Conservation (phyloP, 2,113 vertebrate species). For the Hemibagrus wyckioides region DNA sequence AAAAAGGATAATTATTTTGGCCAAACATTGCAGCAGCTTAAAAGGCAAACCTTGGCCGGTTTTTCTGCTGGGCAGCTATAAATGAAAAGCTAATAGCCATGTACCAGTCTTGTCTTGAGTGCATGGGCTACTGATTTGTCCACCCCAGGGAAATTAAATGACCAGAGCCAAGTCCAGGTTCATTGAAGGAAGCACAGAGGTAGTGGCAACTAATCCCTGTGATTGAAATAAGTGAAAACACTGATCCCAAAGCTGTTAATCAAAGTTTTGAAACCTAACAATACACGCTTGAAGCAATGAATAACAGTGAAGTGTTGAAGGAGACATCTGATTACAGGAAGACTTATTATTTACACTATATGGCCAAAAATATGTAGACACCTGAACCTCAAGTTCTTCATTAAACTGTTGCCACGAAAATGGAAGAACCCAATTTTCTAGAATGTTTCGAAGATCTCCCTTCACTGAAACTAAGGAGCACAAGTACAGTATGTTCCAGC, state of each 20-base stretch:
- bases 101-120: too few relatives aligned
- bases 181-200: not conserved
- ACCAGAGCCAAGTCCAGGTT: not conserved
- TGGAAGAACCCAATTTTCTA: not conserved
- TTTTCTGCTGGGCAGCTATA: not conserved
- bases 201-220: not conserved
- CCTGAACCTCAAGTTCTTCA: not conserved
- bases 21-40: not conserved
- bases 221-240: not conserved
- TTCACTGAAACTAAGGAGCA: too few relatives aligned
- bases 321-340: not conserved
- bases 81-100: too few relatives aligned
- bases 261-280: not conserved
- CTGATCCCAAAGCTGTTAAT: not conserved
- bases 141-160: not conserved
- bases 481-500: too few relatives aligned
- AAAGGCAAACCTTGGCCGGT: not conserved
- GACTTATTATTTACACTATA: not conserved
- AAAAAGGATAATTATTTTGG: not conserved
- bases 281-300: not conserved
- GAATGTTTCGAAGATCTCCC: too few relatives aligned
- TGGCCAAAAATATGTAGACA: not conserved
- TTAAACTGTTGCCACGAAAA: not conserved
- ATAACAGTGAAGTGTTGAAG: not conserved
- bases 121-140: not conserved